These are phyloP conservation scores for Ciconia nigra DNA, from an alignment of 2,797 vertebrate genomes.

Conservation along the genomic window DNA sequence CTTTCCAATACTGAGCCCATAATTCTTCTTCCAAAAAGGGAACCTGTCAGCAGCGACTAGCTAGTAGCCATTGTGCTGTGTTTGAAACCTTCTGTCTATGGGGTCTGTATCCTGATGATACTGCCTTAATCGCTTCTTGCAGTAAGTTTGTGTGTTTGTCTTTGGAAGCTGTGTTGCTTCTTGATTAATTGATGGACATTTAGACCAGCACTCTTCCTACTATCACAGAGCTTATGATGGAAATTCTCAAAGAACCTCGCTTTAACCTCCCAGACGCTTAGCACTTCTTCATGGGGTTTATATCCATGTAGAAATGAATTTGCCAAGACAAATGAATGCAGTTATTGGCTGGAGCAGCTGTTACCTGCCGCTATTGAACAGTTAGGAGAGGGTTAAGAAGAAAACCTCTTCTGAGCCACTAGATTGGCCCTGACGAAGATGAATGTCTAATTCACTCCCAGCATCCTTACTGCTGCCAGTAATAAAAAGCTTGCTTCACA, in stretches of 20 bases:
- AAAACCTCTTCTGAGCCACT: slow-evolving; percentile 62
- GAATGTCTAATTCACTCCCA: slow-evolving; percentile 78
- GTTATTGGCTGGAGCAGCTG: slow-evolving; percentile 52
- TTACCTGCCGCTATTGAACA: slow-evolving; percentile 34
- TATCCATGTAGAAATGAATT: slow-evolving; percentile 44
- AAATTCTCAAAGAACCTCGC: background rate
- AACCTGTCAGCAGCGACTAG: background rate
- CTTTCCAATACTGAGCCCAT: background rate
- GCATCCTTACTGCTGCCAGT: slow-evolving; percentile 74
- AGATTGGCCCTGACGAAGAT: slow-evolving; percentile 78
- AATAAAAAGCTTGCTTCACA: slow-evolving; percentile 79
- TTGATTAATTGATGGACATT: slow-evolving; percentile 21
- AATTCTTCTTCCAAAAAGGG: background rate
- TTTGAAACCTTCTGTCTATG: background rate
- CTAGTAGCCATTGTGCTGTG: background rate
- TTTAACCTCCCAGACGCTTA: slow-evolving; percentile 12
- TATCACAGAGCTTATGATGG: background rate
- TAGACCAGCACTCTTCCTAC: background rate
- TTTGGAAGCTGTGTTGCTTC: background rate
- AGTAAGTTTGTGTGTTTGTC: background rate
- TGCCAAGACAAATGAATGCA: slow-evolving; percentile 33
- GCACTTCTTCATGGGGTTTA: slow-evolving; percentile 19
- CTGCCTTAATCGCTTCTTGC: background rate
- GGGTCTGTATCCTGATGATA: background rate
- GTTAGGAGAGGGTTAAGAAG: slow-evolving; percentile 69